phyloP scores from a whole-genome alignment of 2,888 invertebrate species.

The Leptopterna dolabrata region DNA sequence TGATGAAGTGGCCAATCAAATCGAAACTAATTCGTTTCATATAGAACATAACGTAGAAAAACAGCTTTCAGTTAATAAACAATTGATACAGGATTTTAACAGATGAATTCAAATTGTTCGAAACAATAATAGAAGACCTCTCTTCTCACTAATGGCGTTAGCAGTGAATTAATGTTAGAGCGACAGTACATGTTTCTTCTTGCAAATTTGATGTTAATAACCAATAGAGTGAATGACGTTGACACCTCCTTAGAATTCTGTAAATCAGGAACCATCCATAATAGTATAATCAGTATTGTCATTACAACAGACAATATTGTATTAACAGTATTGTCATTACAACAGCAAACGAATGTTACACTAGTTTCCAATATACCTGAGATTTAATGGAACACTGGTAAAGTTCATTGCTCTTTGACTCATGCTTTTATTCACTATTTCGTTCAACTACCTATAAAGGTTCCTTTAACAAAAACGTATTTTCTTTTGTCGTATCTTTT shows the following conservation, averaged over 20 bases:
- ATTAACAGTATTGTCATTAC: neutral
- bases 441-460: slow-evolving; percentile 26
- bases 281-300: neutral
- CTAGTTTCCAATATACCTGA: neutral
- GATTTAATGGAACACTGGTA: slow-evolving; percentile 13
- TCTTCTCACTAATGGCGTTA: neutral
- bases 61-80: slow-evolving; percentile 40
- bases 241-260: too few species aligned
- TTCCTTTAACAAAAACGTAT: slow-evolving; percentile 23
- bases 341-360: neutral
- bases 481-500: slow-evolving; percentile 38
- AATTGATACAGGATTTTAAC: slow-evolving; percentile 45
- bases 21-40: slow-evolving; percentile 35
- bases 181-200: too few species aligned
- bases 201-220: slow-evolving; percentile 39
- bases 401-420: slow-evolving; percentile 26
- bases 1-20: slow-evolving; percentile 43
- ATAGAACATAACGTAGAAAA: too few species aligned
- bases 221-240: neutral
- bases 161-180: neutral
- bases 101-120: slow-evolving; percentile 10
- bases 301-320: too few species aligned
- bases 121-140: slow-evolving; percentile 4
- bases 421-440: neutral
- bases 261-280: neutral